phyloP scores from a whole-genome alignment of 2,888 invertebrate genomes.

The Zygothrica quintamaculata region DNA sequence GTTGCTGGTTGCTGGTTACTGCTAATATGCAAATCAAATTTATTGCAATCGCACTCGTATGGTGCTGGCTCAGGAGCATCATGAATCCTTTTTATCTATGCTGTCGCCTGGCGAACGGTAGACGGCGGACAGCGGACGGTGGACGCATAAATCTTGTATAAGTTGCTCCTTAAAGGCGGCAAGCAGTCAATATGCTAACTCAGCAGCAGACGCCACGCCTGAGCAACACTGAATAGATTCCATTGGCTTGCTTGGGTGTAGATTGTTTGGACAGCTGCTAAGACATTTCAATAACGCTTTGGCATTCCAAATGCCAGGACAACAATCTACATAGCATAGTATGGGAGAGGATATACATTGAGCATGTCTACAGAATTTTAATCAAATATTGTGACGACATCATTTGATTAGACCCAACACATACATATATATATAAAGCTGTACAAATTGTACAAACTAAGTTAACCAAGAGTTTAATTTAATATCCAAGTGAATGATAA shows the following conservation, averaged over 20 bases:
- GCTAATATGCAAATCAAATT: constrained; percentile 82
- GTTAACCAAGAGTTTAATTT: not conserved
- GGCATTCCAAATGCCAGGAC: constrained; percentile 53
- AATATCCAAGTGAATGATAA: too few relatives aligned
- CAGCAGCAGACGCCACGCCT: constrained; percentile 66
- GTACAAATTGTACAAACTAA: not conserved
- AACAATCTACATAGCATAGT: not conserved
- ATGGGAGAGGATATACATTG: constrained; percentile 4
- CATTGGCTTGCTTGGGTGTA: constrained; percentile 12
- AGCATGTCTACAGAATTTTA: constrained; percentile 70
- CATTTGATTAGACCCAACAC: constrained; percentile 34
- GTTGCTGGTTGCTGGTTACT: too few relatives aligned
- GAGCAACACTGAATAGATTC: constrained; percentile 7
- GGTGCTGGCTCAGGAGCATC: constrained; percentile 44
- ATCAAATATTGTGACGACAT: constrained; percentile 56
- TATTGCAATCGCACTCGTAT: constrained; percentile 64
- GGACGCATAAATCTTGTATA: constrained; percentile 82
- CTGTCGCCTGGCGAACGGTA: constrained; percentile 59
- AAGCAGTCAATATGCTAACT: constrained; percentile 80
- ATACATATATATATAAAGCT: too few relatives aligned
- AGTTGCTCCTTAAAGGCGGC: constrained; percentile 70
- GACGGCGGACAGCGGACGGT: constrained; percentile 30
- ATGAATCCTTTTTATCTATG: constrained; percentile 76
- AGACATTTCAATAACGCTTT: constrained; percentile 75
- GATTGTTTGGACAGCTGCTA: constrained; percentile 75